Evolutionary conservation across 2,888 invertebrate genomes (phyloP), one percentile per base, ranked within the genome.

Genomic region (Conistra vaccinii): DNA sequence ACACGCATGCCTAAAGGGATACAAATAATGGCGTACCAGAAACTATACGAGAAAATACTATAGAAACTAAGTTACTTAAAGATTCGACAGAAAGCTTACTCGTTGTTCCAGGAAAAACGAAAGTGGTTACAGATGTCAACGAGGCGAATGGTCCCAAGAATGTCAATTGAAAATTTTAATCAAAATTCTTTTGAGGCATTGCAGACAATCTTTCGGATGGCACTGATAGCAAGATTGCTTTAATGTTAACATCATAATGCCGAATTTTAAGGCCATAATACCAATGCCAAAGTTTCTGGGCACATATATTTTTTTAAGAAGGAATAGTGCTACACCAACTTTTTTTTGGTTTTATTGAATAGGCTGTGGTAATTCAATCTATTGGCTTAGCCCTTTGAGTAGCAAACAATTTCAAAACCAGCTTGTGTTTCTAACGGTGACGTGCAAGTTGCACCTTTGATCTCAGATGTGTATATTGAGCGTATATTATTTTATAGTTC

Each of bases 391-490:
- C 78, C 66, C 70, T 83, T 76, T 48, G 70, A 76, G 69, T 45
- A 70, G 51, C 35, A 63, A 39, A 35, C 76, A 76, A 76, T 73
- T 83, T 76, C 70, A 57, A 73, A 82, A 80, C 80, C 80, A 70
- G 83, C 70, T 69, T 80, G 80, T 62, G 60, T 63, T 42, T 51
- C 67, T 76, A 83, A 83, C 80, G 69, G 82, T 69, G 75, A 66
- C 58, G 66, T 63, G 75, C 61, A 73, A 60, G 76, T 69, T 78
- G 74, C 86, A 85, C 80, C 89, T 89, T 89, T 89, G 89, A 89
- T 88, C 87, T 87, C 66, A 71, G 80, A 77, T 78, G 76, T 81
- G 57, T 76, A 61, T 73, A 68, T 76, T 73, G 73, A 80, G 73
- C 69, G 76, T 76, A 76, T 72, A 80, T 75, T 76, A 78, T 73